Conservation (phyloP, 2,888 invertebrate species). For the Drosophila maculinotata region DNA sequence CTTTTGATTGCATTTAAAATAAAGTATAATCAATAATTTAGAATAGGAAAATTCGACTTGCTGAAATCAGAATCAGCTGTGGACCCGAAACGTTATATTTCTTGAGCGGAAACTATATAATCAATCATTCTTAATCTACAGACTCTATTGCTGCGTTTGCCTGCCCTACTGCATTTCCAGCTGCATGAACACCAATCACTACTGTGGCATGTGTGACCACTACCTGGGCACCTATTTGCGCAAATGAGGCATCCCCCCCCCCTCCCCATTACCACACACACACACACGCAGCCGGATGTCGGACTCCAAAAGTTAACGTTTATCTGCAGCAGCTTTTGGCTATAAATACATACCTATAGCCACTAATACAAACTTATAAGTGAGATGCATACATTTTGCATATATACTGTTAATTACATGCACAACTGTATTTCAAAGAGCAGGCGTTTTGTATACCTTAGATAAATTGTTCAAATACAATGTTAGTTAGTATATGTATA, state of each 20-base stretch:
- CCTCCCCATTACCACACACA: no score
- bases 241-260: slow-evolving; percentile 36
- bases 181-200: slow-evolving; percentile 80
- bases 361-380: background rate
- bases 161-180: slow-evolving; percentile 81
- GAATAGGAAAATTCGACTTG: no score
- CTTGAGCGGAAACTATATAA: background rate
- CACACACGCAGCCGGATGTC: slow-evolving; percentile 9
- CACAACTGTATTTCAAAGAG: background rate
- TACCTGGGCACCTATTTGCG: slow-evolving; percentile 79
- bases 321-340: slow-evolving; percentile 12
- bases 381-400: slow-evolving; percentile 2
- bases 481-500: slow-evolving; percentile 13
- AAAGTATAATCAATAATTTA: no score
- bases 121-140: slow-evolving; percentile 22
- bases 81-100: background rate
- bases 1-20: no score
- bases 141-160: slow-evolving; percentile 80
- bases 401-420: slow-evolving; percentile 10
- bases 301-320: slow-evolving; percentile 2
- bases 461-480: slow-evolving; percentile 58
- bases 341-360: slow-evolving; percentile 5
- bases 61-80: no score
- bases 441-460: slow-evolving; percentile 35
- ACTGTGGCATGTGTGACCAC: slow-evolving; percentile 81